phyloP scores from a whole-genome alignment of 2,113 vertebrate species.

The Ptilorrhoa leucosticta region DNA sequence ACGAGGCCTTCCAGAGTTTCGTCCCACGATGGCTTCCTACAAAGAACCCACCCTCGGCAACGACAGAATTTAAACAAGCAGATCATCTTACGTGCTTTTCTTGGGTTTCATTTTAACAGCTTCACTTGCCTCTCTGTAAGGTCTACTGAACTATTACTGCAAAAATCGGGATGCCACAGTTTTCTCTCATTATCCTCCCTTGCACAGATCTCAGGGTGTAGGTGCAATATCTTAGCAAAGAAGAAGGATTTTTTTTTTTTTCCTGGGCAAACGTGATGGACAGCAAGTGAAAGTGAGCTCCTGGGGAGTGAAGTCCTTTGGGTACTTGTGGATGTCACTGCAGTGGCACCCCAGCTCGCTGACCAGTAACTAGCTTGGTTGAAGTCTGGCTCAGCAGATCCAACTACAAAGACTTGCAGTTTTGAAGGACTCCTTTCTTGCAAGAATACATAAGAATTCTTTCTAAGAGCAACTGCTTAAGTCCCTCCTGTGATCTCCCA shows the following conservation, averaged over 20 bases:
- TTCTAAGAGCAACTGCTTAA: constrained; percentile 10
- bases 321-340: background rate
- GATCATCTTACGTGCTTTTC: background rate
- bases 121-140: background rate
- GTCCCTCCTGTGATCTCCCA: constrained; percentile 53
- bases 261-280: background rate
- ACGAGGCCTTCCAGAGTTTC: background rate
- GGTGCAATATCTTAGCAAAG: background rate
- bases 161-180: background rate
- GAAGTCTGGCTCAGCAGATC: constrained; percentile 17
- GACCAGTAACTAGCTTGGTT: constrained; percentile 37
- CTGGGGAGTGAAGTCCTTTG: background rate
- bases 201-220: background rate
- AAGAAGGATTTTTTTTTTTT: background rate
- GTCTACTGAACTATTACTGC: background rate
- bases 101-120: background rate
- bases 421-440: constrained; percentile 39
- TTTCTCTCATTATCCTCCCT: background rate
- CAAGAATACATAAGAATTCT: constrained; percentile 35
- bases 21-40: background rate
- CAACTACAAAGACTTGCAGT: constrained; percentile 28
- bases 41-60: background rate
- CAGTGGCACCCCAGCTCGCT: constrained; percentile 2
- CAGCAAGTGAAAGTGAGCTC: background rate
- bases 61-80: background rate